These are phyloP conservation scores for Artemia franciscana DNA, from an alignment of 1,140 invertebrate genomes.

Conservation along the genomic window DNA sequence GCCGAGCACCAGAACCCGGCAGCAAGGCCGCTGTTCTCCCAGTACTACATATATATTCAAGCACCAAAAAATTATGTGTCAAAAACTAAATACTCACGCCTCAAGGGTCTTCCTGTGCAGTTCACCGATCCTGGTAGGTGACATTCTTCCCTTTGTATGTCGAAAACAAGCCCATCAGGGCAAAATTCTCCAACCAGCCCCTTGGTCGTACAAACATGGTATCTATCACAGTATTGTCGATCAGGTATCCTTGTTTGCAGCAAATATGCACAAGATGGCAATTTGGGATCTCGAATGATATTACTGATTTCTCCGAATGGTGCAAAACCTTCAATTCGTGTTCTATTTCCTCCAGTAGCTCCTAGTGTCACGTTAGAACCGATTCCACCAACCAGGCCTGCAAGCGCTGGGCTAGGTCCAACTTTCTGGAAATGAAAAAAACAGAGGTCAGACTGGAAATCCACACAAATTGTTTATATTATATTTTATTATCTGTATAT, in stretches of 20 bases:
- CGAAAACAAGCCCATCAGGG: slow-evolving; percentile 3
- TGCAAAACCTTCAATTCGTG: background rate
- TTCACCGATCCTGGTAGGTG: background rate
- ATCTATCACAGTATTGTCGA: background rate
- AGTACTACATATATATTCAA: too few species aligned
- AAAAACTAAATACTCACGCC: background rate
- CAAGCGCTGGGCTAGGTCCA: background rate
- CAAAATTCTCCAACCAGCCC: background rate
- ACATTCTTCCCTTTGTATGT: background rate
- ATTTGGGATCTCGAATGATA: background rate
- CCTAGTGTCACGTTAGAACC: background rate
- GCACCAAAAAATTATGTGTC: too few species aligned
- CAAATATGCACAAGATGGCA: background rate
- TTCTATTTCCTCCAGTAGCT: background rate
- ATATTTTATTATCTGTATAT: too few species aligned
- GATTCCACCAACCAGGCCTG: background rate
- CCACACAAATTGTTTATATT: too few species aligned
- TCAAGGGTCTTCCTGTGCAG: background rate
- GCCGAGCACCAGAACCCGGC: too few species aligned
- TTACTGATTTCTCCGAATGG: background rate
- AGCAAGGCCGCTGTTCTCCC: too few species aligned
- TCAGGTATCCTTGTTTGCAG: background rate
- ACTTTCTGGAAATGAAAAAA: background rate
- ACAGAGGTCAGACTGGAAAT: too few species aligned
- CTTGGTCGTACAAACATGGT: background rate